Conservation (phyloP, 2,797 vertebrate genomes). For the Amphiprion clarkii region DNA sequence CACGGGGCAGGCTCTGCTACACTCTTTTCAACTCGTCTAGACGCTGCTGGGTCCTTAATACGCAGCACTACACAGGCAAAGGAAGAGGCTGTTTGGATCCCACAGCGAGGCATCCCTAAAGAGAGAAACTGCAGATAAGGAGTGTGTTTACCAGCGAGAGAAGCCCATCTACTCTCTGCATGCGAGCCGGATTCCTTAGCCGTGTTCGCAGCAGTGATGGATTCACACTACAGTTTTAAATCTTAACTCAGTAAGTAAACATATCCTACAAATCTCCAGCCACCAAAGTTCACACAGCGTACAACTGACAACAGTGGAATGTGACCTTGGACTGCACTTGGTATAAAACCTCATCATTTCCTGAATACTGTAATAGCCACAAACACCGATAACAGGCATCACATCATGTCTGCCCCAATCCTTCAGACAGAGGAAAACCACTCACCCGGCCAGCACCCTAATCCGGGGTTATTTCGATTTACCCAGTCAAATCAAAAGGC, state of each 20-base stretch:
- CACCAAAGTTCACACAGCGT: constrained; percentile 25
- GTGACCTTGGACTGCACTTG: constrained; percentile 51
- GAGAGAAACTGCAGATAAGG: constrained; percentile 48
- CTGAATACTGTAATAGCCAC: constrained; percentile 33
- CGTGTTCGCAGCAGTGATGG: constrained; percentile 40
- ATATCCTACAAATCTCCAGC: constrained; percentile 42
- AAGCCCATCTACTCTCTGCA: constrained; percentile 32
- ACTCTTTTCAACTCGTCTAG: constrained; percentile 40
- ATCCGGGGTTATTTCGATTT: constrained; percentile 24
- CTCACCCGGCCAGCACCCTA: not conserved
- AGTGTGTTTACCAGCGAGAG: constrained; percentile 45
- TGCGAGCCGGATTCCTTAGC: constrained; percentile 29
- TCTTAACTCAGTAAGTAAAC: constrained; percentile 28
- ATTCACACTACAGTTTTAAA: constrained; percentile 60
- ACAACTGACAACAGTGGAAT: constrained; percentile 25
- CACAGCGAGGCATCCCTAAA: constrained; percentile 39
- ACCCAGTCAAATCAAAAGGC: constrained; percentile 17
- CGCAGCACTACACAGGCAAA: constrained; percentile 31
- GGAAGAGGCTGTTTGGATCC: constrained; percentile 40
- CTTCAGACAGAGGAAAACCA: constrained; percentile 11
- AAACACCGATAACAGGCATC: constrained; percentile 34
- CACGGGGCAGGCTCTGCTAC: constrained; percentile 25
- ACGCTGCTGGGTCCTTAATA: constrained; percentile 31
- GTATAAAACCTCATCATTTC: constrained; percentile 56
- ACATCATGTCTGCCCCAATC: constrained; percentile 21